A percentile compares a stretch with the other conserved stretches of the same genome.
These are phyloP conservation scores for Odontamblyopus rebecca DNA, from an alignment of 2,797 vertebrate species.

Conservation along the genomic window DNA sequence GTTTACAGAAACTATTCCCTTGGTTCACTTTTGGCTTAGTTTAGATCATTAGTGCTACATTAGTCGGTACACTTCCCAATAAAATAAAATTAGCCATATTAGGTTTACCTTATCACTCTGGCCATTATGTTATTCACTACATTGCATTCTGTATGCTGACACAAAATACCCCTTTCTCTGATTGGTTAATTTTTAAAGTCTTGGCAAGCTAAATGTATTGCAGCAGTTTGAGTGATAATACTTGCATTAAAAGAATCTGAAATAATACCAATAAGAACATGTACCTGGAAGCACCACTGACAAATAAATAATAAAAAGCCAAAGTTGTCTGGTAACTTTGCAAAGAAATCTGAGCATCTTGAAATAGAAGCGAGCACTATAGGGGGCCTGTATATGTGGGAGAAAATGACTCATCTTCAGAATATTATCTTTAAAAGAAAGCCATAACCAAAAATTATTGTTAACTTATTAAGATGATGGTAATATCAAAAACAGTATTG, in stretches of 20 bases:
- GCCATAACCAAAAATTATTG: not conserved
- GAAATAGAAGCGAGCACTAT: conserved; percentile 7
- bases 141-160: not conserved
- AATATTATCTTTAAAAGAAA: not conserved
- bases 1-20: conserved; percentile 32
- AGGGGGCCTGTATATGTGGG: not conserved
- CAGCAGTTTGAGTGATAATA: too few species aligned
- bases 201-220: too few species aligned
- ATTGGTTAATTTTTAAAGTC: not conserved
- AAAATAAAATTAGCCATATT: not conserved
- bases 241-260: not conserved
- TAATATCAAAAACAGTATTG: not conserved
- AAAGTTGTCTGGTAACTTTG: not conserved
- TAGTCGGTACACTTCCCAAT: conserved; percentile 51
- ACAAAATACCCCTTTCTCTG: not conserved
- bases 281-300: not conserved
- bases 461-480: not conserved
- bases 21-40: conserved; percentile 29
- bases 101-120: not conserved
- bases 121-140: not conserved
- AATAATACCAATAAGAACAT: not conserved
- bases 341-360: not conserved
- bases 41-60: not conserved
- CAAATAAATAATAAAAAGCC: not conserved
- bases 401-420: too few species aligned